A percentile compares a stretch with the other conserved stretches of the same genome.
phyloP scores from a whole-genome alignment of 2,113 vertebrate species.

The rat (Rattus norvegicus) region GRCr8 NC_086024.1:97255501-97256000 shows the following conservation, averaged over 20 bases:
- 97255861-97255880: not conserved
- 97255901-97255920: fast-evolving
- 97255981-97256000: not conserved
- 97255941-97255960: not conserved
- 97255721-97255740: not conserved
- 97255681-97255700: not conserved
- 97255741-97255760: not conserved
- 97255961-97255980: not conserved
- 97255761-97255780: not conserved
- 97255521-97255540: not conserved
- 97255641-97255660: not conserved
- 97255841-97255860: not conserved
- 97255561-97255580: not conserved
- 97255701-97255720: not conserved
- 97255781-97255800: not conserved
- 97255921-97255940: not conserved
- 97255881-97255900: not conserved
- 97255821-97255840: not conserved
- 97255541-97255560: not conserved
- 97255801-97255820: not conserved
- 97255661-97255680: not conserved
- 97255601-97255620: not conserved
- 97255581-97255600: not conserved
- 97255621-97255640: not conserved
- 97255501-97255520: not conserved